Percentiles rank a stretch among this genome's conserved stretches.
Evolutionary conservation across 2,797 vertebrate genomes (phyloP).

Genomic region (Rachycentron canadum): DNA sequence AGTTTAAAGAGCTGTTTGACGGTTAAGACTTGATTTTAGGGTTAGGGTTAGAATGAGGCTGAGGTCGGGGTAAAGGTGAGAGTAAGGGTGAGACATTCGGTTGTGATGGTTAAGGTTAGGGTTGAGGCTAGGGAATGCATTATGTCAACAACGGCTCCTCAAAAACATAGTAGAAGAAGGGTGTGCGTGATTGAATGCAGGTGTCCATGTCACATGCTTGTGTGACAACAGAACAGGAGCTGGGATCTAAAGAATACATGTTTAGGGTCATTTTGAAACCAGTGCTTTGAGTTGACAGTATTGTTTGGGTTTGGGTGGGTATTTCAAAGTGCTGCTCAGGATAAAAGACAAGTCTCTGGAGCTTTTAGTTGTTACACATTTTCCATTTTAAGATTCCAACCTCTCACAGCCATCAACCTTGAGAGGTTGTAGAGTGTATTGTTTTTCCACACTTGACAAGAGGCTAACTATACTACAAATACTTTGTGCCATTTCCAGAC

Average conservation of each 20-base stretch:
- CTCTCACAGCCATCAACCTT: slow-evolving; percentile 46
- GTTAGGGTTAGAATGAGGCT: not conserved
- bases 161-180: not conserved
- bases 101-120: not conserved
- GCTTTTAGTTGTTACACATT: slow-evolving; percentile 46
- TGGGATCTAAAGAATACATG: slow-evolving; percentile 79
- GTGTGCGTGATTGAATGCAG: slow-evolving; percentile 39
- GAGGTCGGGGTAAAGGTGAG: not conserved
- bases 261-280: slow-evolving; percentile 72
- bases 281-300: slow-evolving; percentile 66
- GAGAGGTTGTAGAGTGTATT: slow-evolving; percentile 42
- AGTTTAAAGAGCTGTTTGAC: not conserved
- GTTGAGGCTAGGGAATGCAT: not conserved
- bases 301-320: slow-evolving; percentile 77
- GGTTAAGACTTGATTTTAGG: not conserved
- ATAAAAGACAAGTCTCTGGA: slow-evolving; percentile 66
- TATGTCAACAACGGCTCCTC: not conserved
- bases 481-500: slow-evolving; percentile 2
- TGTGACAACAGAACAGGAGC: slow-evolving; percentile 75
- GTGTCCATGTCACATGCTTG: slow-evolving; percentile 62
- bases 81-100: not conserved
- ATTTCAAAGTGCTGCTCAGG: slow-evolving; percentile 76
- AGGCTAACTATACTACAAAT: slow-evolving; percentile 16
- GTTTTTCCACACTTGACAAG: slow-evolving; percentile 44
- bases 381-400: slow-evolving; percentile 65